Percentiles rank a stretch among this genome's conserved stretches.
These are phyloP conservation scores for Clarias laeviceps DNA, from an alignment of 2,797 vertebrate species.

Conservation along the genomic window DNA sequence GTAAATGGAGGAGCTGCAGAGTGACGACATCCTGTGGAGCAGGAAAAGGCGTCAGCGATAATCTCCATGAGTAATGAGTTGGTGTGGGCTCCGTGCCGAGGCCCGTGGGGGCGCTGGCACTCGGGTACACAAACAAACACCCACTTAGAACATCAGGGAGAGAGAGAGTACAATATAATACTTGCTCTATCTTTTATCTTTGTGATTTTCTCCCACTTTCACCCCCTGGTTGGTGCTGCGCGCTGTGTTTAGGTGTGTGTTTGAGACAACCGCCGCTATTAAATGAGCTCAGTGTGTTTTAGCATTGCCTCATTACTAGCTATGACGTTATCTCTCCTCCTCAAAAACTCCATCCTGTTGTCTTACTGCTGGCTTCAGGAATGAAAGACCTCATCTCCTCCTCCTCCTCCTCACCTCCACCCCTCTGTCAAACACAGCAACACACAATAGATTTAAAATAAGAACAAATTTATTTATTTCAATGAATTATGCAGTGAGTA, in stretches of 20 bases:
- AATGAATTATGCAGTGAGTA: neutral
- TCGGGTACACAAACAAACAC: neutral
- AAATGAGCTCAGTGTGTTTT: neutral
- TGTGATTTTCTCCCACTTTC: neutral
- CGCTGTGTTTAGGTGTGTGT: neutral
- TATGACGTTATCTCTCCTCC: neutral
- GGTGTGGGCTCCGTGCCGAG: constrained; percentile 47
- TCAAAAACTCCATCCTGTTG: neutral
- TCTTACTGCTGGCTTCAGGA: neutral
- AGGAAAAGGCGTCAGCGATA: constrained; percentile 64
- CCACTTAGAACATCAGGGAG: neutral
- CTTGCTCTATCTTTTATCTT: neutral
- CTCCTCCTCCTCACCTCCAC: neutral
- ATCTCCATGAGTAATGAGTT: constrained; percentile 56
- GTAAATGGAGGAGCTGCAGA: constrained; percentile 56
- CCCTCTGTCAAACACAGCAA: neutral
- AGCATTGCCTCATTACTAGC: constrained; percentile 7
- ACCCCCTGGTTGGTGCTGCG: neutral
- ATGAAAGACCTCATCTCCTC: neutral
- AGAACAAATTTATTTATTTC: neutral
- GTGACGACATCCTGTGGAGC: constrained; percentile 57
- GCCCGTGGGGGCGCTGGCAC: neutral
- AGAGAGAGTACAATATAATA: neutral
- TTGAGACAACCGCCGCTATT: neutral
- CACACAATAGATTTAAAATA: neutral